Conservation (phyloP, 2,888 invertebrate species). For the Thymelicus lineola region DNA sequence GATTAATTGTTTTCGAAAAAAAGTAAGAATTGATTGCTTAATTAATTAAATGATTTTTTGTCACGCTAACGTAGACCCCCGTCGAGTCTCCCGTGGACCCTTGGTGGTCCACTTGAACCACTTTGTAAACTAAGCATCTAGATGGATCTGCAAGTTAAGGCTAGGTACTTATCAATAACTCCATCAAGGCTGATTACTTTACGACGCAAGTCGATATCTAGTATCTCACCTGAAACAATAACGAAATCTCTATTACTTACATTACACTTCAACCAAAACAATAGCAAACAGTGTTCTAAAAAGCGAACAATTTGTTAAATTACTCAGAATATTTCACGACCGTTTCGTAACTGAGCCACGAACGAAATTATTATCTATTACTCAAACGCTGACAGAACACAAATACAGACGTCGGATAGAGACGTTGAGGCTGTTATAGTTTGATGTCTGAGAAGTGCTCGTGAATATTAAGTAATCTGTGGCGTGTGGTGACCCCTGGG, state of each 20-base stretch:
- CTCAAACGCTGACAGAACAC: constrained; percentile 37
- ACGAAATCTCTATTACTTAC: constrained; percentile 16
- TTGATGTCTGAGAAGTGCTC: neutral
- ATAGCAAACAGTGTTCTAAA: constrained; percentile 36
- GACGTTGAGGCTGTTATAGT: constrained; percentile 18
- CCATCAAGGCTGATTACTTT: neutral
- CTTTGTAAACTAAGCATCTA: too few relatives aligned
- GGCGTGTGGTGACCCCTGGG: neutral
- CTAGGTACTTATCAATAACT: neutral
- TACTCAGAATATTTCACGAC: constrained; percentile 39
- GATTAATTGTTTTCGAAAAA: too few relatives aligned
- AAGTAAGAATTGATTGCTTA: too few relatives aligned
- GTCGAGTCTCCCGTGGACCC: too few relatives aligned
- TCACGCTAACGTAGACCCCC: too few relatives aligned
- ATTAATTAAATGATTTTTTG: too few relatives aligned
- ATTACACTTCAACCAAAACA: constrained; percentile 11
- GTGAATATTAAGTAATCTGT: constrained; percentile 11
- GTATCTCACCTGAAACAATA: constrained; percentile 25
- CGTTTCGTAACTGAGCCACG: constrained; percentile 39
- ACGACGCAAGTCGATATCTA: neutral
- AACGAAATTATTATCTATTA: constrained; percentile 42
- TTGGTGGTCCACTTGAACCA: too few relatives aligned
- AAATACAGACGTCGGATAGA: constrained; percentile 32
- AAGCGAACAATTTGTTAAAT: constrained; percentile 45
- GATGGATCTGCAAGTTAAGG: too few relatives aligned